Conservation (phyloP, 2,113 vertebrate genomes). For the Corydoras sp. region DNA sequence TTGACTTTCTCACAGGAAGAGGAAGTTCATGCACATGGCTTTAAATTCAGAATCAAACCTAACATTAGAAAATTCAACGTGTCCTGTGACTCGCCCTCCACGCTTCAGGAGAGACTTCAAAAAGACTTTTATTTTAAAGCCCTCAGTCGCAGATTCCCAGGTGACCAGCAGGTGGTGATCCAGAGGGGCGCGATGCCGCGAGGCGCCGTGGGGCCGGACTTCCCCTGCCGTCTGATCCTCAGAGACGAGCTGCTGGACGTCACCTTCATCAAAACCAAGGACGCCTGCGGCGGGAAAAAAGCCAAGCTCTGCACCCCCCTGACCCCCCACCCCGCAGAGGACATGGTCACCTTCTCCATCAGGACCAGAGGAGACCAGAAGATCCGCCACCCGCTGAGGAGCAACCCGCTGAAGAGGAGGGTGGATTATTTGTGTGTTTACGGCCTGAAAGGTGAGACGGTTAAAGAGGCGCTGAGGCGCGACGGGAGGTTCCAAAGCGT, state of each 20-base stretch:
- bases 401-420: neutral
- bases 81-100: neutral
- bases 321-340: neutral
- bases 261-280: neutral
- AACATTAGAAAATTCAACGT: neutral
- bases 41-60: neutral
- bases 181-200: neutral
- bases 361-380: slow-evolving; percentile 6
- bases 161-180: slow-evolving; percentile 13
- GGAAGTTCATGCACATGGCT: neutral
- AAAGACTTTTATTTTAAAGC: neutral
- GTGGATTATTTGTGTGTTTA: slow-evolving; percentile 35
- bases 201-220: slow-evolving; percentile 13
- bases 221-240: slow-evolving; percentile 34
- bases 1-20: slow-evolving; percentile 14
- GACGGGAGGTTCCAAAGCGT: slow-evolving; percentile 21
- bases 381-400: neutral
- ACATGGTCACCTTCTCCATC: slow-evolving; percentile 20
- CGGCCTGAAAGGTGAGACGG: slow-evolving; percentile 10
- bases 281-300: no score
- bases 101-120: slow-evolving; percentile 17
- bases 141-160: neutral
- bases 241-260: slow-evolving; percentile 26
- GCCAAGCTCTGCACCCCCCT: no score
- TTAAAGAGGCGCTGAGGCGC: slow-evolving; percentile 19